Evolutionary conservation across 2,113 vertebrate species (phyloP), one percentile per base, ranked within the genome.

Genomic region (Empidonax traillii): DNA sequence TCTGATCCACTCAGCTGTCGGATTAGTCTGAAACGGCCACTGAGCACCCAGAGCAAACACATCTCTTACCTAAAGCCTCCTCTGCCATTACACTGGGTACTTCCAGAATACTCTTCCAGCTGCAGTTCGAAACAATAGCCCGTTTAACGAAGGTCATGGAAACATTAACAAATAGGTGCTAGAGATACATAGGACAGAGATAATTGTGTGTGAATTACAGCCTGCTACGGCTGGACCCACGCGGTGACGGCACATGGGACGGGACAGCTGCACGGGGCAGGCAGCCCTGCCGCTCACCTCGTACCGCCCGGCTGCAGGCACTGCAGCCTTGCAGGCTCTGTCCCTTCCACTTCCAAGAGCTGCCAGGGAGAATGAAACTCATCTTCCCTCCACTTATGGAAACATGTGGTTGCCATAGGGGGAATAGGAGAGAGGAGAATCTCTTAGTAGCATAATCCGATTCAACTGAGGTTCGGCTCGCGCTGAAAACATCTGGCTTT

Each of bases 371-470:
- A 82, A 77, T 21, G 81, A 65, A 87, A 67, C 89, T 90, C 81
- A 81, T 72, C 90, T 67, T 74, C 89, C 33, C 75, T 77, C 63
- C 35, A 43, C 61, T 87, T 55, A 44, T 0, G 52, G 94, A 87
- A 90, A 89, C 86, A 90, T 84, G 86, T 74, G 56, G 86, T 93
- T 94, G 94, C 94, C 92, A 88, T 74, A 65, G 80, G 89, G 94
- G 83, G 65, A 81, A 56, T 16, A 44, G 84, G 65, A 75, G 56
- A 93, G 84, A 81, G 27, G 46, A 93, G 93, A 59, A 92, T 85
- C 80, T 85, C 52, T 83, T 30, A 81, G 75, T 11, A 91, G 84
- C 69, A 81, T 92, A 89, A 94, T 94, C 91, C 17, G 17, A 92
- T 88, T 85, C 80, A 67, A 89, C 65, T 0, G 52, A 93, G 86